Base-by-base conservation (phyloP, 2,113 vertebrate genomes). In the Panurus biarmicus region DNA sequence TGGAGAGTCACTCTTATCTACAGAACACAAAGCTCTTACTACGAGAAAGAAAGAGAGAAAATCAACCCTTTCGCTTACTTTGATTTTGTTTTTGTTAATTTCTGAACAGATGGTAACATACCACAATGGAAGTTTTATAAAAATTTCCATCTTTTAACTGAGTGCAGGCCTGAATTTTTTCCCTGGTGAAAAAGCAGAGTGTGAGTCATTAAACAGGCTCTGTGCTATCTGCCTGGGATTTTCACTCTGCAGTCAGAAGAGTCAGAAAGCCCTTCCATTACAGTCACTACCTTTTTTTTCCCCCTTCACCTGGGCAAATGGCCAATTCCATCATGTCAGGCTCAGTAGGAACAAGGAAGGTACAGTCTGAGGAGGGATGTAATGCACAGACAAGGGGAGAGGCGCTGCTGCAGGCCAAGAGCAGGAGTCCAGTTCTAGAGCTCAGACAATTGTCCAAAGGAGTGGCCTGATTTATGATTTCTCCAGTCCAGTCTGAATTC, bases 121-220 rank as follows among this genome's bases (percentile, higher is more conserved):
- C 72, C 89, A 96, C 95, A 96, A 95, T 95, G 90, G 94, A 95
- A 94, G 90, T 96, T 96, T 95, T 96, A 94, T 93, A 95, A 96
- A 95, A 96, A 97, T 96, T 95, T 97, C 96, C 97, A 97, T 96
- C 95, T 92, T 97, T 96, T 96, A 94, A 97, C 87, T 60, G 94
- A 97, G 67, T 81, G 53, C 75, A 85, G 94, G 93, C 94, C 94
- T 95, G 57, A 96, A 93, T 92, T 92, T 96, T 95, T 96, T 93
- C 96, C 96, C 93, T 95, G 79, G 95, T 96, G 95, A 95, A 97
- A 96, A 96, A 77, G 93, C 5, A 1, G 79, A 91, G 87, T 1
- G 40, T 94, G 93, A 96, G 96, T 97, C 94, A 95, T 96, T 87
- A 88, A 92, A 65, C 76, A 78, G 29, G 54, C 94, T 85, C 72